Conservation (phyloP, 2,797 vertebrate genomes). For the Siniperca obscura region DNA sequence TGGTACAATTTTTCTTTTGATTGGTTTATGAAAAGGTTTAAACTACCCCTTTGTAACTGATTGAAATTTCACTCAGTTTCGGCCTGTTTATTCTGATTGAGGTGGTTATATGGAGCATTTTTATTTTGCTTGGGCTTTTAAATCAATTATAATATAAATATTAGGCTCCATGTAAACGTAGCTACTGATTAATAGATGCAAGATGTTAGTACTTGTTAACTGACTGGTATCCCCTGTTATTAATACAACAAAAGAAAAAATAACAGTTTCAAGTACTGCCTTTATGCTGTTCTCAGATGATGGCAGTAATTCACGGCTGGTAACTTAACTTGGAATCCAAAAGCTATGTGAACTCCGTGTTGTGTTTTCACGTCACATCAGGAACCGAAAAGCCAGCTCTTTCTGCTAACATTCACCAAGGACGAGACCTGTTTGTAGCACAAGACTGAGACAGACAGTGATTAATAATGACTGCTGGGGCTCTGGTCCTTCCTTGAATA, state of each 20-base stretch:
- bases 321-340: background rate
- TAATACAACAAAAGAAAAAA: background rate
- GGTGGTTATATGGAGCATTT: too few species aligned
- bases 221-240: background rate
- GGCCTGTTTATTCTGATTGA: too few species aligned
- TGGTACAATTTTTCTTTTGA: too few species aligned
- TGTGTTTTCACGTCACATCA: conserved; percentile 17
- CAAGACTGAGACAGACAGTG: conserved; percentile 40
- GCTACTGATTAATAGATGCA: background rate
- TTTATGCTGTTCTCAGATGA: background rate
- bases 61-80: too few species aligned
- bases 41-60: too few species aligned
- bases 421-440: conserved; percentile 53
- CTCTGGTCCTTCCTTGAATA: conserved; percentile 60
- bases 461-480: conserved; percentile 67
- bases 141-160: too few species aligned
- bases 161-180: too few species aligned
- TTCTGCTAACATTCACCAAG: conserved; percentile 32
- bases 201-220: background rate
- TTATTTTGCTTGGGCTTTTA: too few species aligned
- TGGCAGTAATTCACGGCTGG: background rate
- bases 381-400: background rate
- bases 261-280: background rate
- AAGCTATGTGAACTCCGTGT: background rate
- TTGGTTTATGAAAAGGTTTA: too few species aligned